phyloP scores from a whole-genome alignment of 2,888 invertebrate species.

The Candidula unifasciata region DNA sequence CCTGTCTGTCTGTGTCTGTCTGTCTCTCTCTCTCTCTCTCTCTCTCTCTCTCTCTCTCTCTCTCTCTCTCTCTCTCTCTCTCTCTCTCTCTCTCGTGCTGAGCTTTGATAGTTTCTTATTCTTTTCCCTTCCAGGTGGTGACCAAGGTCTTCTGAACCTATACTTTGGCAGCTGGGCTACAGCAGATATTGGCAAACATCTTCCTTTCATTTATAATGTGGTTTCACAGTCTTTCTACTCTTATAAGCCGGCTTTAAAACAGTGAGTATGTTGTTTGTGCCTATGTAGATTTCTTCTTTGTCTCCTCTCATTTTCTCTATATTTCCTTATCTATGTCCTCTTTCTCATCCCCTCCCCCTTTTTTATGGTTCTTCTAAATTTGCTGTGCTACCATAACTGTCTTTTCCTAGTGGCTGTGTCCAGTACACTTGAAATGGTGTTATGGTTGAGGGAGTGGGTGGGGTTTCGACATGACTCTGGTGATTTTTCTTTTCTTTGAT shows the following conservation, averaged over 20 bases:
- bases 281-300: no score
- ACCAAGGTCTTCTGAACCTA: slow-evolving; percentile 96
- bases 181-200: slow-evolving; percentile 92
- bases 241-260: slow-evolving; percentile 98
- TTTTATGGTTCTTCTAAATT: no score
- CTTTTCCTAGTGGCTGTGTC: no score
- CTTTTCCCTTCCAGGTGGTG: slow-evolving; percentile 80
- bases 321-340: not conserved
- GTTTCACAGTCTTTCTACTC: slow-evolving; percentile 96
- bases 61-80: not conserved
- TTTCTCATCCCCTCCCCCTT: not conserved
- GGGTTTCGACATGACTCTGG: not conserved
- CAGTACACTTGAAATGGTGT: no score
- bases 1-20: not conserved
- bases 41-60: not conserved
- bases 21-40: not conserved
- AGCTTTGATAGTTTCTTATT: slow-evolving; percentile 1
- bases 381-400: no score
- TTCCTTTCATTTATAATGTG: slow-evolving; percentile 98
- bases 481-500: not conserved
- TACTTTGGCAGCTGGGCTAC: slow-evolving; percentile 97
- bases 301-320: no score
- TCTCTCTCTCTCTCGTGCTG: not conserved
- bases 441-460: no score
- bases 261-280: slow-evolving; percentile 83